These are phyloP conservation scores for Phyllopteryx taeniolatus DNA, from an alignment of 2,113 vertebrate species.

Conservation along the genomic window DNA sequence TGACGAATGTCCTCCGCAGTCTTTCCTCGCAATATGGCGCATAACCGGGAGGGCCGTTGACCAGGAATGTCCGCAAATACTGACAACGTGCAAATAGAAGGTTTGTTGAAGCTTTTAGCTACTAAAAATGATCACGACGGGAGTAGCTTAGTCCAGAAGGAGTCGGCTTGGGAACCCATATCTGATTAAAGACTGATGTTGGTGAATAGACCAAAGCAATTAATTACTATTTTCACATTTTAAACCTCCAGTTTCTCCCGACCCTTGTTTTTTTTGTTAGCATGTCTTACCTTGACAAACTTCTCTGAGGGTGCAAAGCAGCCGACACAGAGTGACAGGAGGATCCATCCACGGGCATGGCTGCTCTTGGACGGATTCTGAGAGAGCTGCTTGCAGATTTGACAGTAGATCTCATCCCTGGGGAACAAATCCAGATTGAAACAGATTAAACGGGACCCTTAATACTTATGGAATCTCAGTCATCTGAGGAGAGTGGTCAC, in stretches of 20 bases:
- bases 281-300: conserved; percentile 89
- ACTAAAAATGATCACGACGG: background rate
- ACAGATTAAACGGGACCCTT: background rate
- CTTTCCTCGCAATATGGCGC: conserved; percentile 97
- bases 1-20: conserved; percentile 87
- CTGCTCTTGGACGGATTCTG: conserved; percentile 98
- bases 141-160: no score
- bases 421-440: background rate
- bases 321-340: conserved; percentile 93
- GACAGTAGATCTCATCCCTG: conserved; percentile 98
- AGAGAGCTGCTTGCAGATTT: conserved; percentile 95
- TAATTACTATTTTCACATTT: background rate
- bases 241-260: background rate
- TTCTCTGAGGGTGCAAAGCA: conserved; percentile 96
- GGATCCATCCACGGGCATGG: conserved; percentile 95
- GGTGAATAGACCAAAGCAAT: background rate
- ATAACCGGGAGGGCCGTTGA: conserved; percentile 86
- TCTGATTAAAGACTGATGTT: background rate
- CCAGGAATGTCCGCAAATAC: conserved; percentile 92
- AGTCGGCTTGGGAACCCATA: background rate
- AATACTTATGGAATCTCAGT: background rate
- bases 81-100: conserved; percentile 41
- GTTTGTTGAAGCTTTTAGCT: background rate
- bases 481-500: conserved; percentile 56
- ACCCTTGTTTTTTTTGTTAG: background rate